A percentile compares a stretch with the other conserved stretches of the same genome.
Conservation (phyloP, 2,888 invertebrate species). For the Dryobota labecula region DNA sequence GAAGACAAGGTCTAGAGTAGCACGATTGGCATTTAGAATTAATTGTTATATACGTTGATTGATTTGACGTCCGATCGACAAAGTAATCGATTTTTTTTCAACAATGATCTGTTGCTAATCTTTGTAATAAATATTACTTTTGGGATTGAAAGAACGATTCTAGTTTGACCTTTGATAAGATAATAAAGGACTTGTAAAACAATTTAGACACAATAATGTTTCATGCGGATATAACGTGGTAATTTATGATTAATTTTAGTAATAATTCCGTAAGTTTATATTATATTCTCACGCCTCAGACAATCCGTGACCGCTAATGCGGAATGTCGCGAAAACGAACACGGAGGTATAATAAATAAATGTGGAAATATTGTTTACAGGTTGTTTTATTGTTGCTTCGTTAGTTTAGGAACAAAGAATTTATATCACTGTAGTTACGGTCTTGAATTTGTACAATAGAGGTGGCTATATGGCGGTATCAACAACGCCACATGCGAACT, state of each 20-base stretch:
- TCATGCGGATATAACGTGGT: slow-evolving; percentile 34
- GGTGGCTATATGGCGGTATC: background rate
- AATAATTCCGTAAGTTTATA: slow-evolving; percentile 19
- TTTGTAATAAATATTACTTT: slow-evolving; percentile 13
- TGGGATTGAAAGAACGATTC: background rate
- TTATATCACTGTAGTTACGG: background rate
- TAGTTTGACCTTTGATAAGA: slow-evolving; percentile 27
- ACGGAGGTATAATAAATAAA: slow-evolving; percentile 19
- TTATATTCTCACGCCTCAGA: slow-evolving; percentile 42
- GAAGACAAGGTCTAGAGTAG: slow-evolving; percentile 62
- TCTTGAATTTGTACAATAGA: background rate
- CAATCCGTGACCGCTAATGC: slow-evolving; percentile 43
- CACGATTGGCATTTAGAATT: slow-evolving; percentile 63
- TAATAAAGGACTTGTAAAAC: slow-evolving; percentile 24
- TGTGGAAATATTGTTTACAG: slow-evolving; percentile 10
- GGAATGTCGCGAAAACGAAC: slow-evolving; percentile 42
- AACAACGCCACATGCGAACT: too few species aligned
- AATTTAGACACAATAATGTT: slow-evolving; percentile 13
- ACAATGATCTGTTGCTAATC: slow-evolving; percentile 42
- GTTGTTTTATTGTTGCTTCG: slow-evolving; percentile 2
- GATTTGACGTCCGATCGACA: slow-evolving; percentile 41
- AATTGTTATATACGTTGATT: slow-evolving; percentile 47
- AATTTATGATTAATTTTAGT: slow-evolving; percentile 25
- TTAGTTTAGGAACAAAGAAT: slow-evolving; percentile 1
- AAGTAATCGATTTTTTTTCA: slow-evolving; percentile 35